A percentile compares a stretch with the other conserved stretches of the same genome.
Evolutionary conservation across 2,888 invertebrate species (phyloP).

Genomic region (Spodoptera exigua): DNA sequence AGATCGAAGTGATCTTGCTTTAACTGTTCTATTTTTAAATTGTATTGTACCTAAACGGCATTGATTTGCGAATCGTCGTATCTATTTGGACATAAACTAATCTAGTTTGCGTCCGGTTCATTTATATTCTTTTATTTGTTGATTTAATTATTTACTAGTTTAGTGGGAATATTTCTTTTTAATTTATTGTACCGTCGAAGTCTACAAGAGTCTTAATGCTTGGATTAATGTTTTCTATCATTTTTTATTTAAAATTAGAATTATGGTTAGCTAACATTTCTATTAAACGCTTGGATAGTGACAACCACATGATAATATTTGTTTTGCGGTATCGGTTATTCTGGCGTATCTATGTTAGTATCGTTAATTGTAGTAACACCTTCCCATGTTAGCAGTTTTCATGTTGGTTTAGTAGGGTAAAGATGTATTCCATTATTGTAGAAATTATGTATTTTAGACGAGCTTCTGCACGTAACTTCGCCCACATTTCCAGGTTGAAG

Average conservation of each 20-base stretch:
- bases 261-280: too few species aligned
- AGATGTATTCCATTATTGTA: too few species aligned
- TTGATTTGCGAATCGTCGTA: constrained; percentile 32
- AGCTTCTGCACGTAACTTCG: too few species aligned
- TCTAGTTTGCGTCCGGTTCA: constrained; percentile 39
- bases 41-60: constrained; percentile 10
- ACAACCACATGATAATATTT: constrained; percentile 25
- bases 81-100: constrained; percentile 41
- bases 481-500: too few species aligned
- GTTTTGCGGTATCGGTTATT: constrained; percentile 34
- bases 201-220: not conserved
- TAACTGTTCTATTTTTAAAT: constrained; percentile 33
- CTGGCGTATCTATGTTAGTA: constrained; percentile 20
- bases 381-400: constrained; percentile 15
- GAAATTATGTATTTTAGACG: too few species aligned
- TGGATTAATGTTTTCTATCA: not conserved
- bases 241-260: not conserved
- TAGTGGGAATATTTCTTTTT: constrained; percentile 31
- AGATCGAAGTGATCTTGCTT: constrained; percentile 32
- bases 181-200: constrained; percentile 9
- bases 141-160: constrained; percentile 23
- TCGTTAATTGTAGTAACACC: constrained; percentile 6
- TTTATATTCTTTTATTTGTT: constrained; percentile 39
- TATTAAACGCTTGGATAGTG: constrained; percentile 3
- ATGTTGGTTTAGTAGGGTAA: not conserved